Base-by-base conservation (phyloP, 2,888 invertebrate genomes). In the Agrypnus murinus region DNA sequence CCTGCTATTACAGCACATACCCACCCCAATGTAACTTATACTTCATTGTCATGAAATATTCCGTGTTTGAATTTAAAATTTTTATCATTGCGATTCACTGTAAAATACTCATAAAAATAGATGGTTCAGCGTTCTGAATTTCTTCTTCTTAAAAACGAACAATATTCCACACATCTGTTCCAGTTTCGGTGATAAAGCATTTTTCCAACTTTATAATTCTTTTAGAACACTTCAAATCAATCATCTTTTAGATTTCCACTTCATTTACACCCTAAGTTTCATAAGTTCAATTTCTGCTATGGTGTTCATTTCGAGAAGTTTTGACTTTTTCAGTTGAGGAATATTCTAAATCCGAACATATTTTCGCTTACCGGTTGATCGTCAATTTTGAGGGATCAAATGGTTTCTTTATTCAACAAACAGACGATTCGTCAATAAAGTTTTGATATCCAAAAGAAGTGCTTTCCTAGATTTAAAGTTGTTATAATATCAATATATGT, bases 241-340 rank as follows among this genome's bases (percentile, higher is more conserved):
- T 65, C 65, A 65, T 57, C 43, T 67, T 36, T 60, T 55, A 58
- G 43, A 38, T 60, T 67, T 60, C 60, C 43, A 14, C 36, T 43
- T 45, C 65, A 57, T 65, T 65, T 63, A 46, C 48, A 63, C 62
- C 12, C 36, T 10, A 60, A 67, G 36, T 50, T 67, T 67, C 17
- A 15, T 62, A 62, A 67, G 46, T 57, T 31, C 50, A 10, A 32
- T 48, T 25, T 62, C 48, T 36, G 32, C 36, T 9, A 17, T 32
- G 40, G 55, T 34, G 38, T 17, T 55, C 55, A 55, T 55, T 43
- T 40, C 25, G 43, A 10, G 25, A 58, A 58, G 43, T 58, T 58
- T 43, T 17, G 40, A 58, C 40, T 58, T 32, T 15, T 14, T 32
- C 19, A n/a, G 15, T 25, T 9, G 12, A 17, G 12, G 9, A 2